Evolutionary conservation across 2,888 invertebrate genomes (phyloP).

Genomic region (Calliopum simillimum): DNA sequence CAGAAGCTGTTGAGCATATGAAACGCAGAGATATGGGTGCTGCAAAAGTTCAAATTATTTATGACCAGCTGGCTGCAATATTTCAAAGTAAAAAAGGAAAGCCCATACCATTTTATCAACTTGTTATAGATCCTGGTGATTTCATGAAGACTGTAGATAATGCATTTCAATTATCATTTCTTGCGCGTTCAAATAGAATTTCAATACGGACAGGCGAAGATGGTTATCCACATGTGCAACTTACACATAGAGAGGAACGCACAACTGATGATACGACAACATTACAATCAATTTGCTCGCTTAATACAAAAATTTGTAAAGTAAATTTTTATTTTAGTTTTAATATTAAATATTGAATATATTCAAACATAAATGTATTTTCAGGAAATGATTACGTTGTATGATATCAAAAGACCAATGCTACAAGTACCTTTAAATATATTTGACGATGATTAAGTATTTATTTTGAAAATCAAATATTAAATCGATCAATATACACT

Average conservation of each 20-base stretch:
- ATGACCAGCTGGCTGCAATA: conserved; percentile 66
- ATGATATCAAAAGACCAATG: conserved; percentile 55
- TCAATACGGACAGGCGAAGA: conserved; percentile 66
- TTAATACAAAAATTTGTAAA: conserved; percentile 54
- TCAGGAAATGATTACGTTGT: conserved; percentile 57
- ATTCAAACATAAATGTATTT: background rate
- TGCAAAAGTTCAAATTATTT: conserved; percentile 69
- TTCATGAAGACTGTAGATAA: conserved; percentile 73
- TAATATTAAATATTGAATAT: background rate
- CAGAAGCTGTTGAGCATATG: conserved; percentile 67
- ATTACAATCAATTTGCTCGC: conserved; percentile 56
- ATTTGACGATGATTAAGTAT: conserved; percentile 28
- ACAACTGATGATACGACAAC: conserved; percentile 44
- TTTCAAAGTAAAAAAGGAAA: conserved; percentile 63
- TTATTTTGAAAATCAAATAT: background rate
- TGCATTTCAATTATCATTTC: conserved; percentile 72
- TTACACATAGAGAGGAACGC: conserved; percentile 46
- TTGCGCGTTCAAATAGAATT: conserved; percentile 70
- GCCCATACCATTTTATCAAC: conserved; percentile 71
- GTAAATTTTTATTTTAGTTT: conserved; percentile 42
- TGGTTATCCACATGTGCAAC: conserved; percentile 56
- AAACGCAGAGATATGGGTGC: conserved; percentile 70
- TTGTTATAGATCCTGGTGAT: conserved; percentile 70
- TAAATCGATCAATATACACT: too few relatives aligned
- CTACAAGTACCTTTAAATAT: conserved; percentile 45